phyloP scores from a whole-genome alignment of 2,113 vertebrate genomes.

The Oceanodroma tethys region DNA sequence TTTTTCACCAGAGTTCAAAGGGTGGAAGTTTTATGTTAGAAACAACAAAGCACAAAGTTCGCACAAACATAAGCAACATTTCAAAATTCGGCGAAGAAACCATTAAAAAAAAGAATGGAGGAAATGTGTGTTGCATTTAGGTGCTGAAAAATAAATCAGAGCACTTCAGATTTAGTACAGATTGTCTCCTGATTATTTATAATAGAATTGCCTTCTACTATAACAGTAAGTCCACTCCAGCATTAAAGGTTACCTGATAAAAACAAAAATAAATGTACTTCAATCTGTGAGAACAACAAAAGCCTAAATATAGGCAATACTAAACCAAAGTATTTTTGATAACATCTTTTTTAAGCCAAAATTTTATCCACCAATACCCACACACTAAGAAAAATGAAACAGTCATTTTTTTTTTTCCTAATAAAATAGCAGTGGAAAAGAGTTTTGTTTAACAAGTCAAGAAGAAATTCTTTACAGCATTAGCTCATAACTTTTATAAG shows the following conservation, averaged over 20 bases:
- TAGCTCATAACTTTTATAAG: slow-evolving; percentile 47
- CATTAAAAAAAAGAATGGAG: not conserved
- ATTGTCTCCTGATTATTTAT: not conserved
- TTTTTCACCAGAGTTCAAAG: not conserved
- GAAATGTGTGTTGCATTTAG: not conserved
- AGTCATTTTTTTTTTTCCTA: not conserved
- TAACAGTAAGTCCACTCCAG: not conserved
- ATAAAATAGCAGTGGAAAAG: slow-evolving; percentile 1
- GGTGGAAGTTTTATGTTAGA: not conserved
- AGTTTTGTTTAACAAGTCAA: not conserved
- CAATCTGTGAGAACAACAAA: not conserved
- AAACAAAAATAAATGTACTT: not conserved
- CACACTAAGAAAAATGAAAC: not conserved
- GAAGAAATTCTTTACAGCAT: slow-evolving; percentile 41
- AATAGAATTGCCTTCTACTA: not conserved
- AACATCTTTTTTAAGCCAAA: not conserved
- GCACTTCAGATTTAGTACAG: not conserved
- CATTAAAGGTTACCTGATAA: not conserved
- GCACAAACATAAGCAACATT: not conserved
- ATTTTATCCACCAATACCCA: not conserved
- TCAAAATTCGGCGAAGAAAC: not conserved
- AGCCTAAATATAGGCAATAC: not conserved
- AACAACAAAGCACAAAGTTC: not conserved
- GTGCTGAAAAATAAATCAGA: not conserved
- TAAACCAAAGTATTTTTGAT: not conserved